Percentiles rank a stretch among this genome's conserved stretches.
These are phyloP conservation scores for Gobionotothen gibberifrons DNA, from an alignment of 2,797 vertebrate species.

Conservation along the genomic window DNA sequence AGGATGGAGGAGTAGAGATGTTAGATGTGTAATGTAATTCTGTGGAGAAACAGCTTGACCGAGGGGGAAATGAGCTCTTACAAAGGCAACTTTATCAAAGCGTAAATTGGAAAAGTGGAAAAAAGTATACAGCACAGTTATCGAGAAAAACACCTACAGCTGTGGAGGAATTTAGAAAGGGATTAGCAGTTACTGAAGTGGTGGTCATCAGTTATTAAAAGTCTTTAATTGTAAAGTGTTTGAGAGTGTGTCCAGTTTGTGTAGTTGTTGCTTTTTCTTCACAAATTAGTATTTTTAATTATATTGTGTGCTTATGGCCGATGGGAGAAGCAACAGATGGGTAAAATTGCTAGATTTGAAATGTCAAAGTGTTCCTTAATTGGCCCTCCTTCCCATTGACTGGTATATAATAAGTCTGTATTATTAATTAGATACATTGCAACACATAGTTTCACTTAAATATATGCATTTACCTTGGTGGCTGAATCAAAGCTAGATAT, in stretches of 20 bases:
- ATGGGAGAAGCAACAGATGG: too few relatives aligned
- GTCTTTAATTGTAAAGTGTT: neutral
- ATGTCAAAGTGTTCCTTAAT: too few relatives aligned
- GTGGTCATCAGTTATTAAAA: constrained; percentile 6
- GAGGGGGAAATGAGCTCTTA: constrained; percentile 64
- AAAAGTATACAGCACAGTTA: constrained; percentile 43
- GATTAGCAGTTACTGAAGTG: constrained; percentile 39
- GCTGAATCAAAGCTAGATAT: too few relatives aligned
- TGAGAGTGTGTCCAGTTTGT: neutral
- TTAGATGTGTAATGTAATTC: constrained; percentile 69
- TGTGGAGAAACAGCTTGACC: constrained; percentile 55
- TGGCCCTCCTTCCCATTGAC: too few relatives aligned
- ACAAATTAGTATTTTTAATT: too few relatives aligned
- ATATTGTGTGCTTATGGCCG: too few relatives aligned
- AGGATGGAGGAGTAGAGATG: constrained; percentile 57
- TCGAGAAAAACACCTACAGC: constrained; percentile 40
- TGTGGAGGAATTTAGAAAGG: constrained; percentile 40
- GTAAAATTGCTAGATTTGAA: too few relatives aligned
- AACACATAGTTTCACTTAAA: too few relatives aligned
- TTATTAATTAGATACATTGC: too few relatives aligned
- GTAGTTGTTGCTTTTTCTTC: too few relatives aligned
- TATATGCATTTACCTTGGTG: too few relatives aligned
- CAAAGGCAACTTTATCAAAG: constrained; percentile 61
- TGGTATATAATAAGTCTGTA: too few relatives aligned
- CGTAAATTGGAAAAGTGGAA: constrained; percentile 56